These are phyloP conservation scores for Zosterops japonicus DNA, from an alignment of 2,113 vertebrate genomes.

Conservation along the genomic window DNA sequence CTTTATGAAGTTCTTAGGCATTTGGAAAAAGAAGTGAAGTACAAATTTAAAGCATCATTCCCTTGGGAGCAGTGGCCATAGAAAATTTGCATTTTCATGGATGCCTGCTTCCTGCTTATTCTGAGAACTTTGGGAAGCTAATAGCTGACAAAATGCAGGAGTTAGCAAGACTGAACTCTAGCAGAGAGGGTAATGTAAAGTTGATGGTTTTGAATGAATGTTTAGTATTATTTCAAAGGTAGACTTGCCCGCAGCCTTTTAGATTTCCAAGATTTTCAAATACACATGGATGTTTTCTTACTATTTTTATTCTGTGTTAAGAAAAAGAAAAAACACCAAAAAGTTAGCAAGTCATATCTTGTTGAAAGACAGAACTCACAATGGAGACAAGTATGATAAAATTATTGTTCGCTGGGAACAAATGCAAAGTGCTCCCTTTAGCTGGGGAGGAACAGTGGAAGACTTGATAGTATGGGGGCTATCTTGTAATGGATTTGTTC, in stretches of 20 bases:
- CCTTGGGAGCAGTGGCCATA: background rate
- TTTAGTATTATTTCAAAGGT: background rate
- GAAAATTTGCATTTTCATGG: background rate
- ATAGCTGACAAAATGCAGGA: background rate
- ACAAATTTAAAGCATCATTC: background rate
- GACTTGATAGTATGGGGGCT: background rate
- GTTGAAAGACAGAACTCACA: background rate
- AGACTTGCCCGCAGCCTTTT: background rate
- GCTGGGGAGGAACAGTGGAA: background rate
- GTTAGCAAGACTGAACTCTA: background rate
- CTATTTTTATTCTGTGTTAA: background rate
- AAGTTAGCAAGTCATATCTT: background rate
- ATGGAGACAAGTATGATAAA: background rate
- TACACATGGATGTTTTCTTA: background rate
- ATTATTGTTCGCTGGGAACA: background rate
- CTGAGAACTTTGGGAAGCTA: background rate
- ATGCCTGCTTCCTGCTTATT: background rate
- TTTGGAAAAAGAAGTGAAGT: background rate
- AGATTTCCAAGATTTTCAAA: background rate
- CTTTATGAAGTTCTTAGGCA: background rate
- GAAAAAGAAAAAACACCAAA: background rate
- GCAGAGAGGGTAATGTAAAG: background rate
- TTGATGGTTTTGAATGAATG: background rate
- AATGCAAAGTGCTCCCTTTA: background rate
- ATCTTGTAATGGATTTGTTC: background rate